A percentile compares a stretch with the other conserved stretches of the same genome.
Evolutionary conservation across 2,888 invertebrate species (phyloP).

Genomic region (Antitype chi): DNA sequence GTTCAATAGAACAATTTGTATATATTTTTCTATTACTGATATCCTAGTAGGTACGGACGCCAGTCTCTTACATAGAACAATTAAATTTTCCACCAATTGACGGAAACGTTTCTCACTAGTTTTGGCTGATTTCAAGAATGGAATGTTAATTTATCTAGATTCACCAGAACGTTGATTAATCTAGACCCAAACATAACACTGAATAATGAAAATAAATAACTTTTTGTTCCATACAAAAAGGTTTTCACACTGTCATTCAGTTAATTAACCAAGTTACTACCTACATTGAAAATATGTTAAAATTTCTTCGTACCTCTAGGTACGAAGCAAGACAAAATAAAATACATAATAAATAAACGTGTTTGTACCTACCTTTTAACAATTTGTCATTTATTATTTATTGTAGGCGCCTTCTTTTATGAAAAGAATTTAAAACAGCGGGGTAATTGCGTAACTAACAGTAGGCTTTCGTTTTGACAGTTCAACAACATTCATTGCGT

Average conservation of each 20-base stretch:
- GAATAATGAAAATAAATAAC: slow-evolving; percentile 37
- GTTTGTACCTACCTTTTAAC: too few relatives aligned
- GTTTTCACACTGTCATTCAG: slow-evolving; percentile 1
- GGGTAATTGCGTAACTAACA: too few relatives aligned
- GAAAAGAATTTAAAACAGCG: neutral
- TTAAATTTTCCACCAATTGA: neutral
- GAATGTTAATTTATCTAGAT: slow-evolving; percentile 23
- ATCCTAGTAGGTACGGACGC: too few relatives aligned
- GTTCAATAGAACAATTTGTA: too few relatives aligned
- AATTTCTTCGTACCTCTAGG: neutral
- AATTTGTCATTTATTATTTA: neutral
- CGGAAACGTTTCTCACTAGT: neutral
- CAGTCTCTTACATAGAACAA: too few relatives aligned
- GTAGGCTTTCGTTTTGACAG: too few relatives aligned
- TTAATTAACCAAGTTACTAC: slow-evolving; percentile 2
- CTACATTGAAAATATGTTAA: neutral
- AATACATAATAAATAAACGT: too few relatives aligned
- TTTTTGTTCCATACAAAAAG: neutral
- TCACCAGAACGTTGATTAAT: slow-evolving; percentile 18
- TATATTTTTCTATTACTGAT: too few relatives aligned
- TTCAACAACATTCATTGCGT: too few relatives aligned
- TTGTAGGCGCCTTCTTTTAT: neutral
- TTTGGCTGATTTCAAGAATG: neutral
- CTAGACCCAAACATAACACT: neutral
- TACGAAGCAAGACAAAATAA: too few relatives aligned